phyloP scores from a whole-genome alignment of 2,113 vertebrate species.

The Platysteira castanea region DNA sequence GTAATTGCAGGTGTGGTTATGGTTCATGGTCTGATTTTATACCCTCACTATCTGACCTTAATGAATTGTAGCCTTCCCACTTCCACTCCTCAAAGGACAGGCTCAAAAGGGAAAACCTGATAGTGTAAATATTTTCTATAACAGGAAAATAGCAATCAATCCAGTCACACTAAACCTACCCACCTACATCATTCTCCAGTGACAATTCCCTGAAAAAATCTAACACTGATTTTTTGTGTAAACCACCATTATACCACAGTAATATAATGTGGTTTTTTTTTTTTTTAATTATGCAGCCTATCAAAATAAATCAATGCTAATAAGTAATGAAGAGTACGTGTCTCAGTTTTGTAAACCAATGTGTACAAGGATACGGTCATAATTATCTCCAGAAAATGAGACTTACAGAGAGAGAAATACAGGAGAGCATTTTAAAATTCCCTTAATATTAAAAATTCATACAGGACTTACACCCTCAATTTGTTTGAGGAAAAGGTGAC shows the following conservation, averaged over 20 bases:
- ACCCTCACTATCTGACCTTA: neutral
- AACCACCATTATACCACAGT: neutral
- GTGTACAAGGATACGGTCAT: neutral
- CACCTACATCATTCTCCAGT: neutral
- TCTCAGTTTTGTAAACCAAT: neutral
- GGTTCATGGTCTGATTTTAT: neutral
- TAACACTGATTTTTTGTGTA: neutral
- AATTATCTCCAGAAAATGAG: neutral
- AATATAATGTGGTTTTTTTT: neutral
- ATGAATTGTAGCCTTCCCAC: neutral
- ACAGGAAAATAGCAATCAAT: neutral
- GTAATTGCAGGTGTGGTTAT: slow-evolving; percentile 21
- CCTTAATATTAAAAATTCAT: neutral
- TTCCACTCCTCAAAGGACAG: slow-evolving; percentile 1
- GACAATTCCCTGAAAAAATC: neutral
- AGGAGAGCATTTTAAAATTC: neutral
- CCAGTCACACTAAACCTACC: neutral
- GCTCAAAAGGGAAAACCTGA: neutral
- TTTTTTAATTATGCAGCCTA: neutral
- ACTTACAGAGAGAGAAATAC: neutral
- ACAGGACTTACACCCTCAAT: neutral
- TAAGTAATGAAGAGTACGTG: neutral
- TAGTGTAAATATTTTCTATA: neutral
- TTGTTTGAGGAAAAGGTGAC: neutral
- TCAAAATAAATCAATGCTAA: neutral